Base-by-base conservation (phyloP, 2,888 invertebrate species). In the Ochropleura plecta region DNA sequence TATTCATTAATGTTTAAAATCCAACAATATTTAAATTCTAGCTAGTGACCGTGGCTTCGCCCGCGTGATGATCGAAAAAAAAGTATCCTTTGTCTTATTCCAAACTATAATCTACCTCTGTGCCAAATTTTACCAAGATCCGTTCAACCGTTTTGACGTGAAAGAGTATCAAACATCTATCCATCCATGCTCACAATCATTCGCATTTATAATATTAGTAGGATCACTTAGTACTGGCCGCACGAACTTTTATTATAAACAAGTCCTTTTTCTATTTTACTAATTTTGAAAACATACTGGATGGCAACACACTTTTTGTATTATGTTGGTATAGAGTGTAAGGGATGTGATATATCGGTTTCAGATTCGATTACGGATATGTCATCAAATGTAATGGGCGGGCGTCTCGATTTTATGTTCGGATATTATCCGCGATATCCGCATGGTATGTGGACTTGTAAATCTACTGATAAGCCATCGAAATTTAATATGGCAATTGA, bases 321-420 rank as follows among this genome's bases (percentile, higher is more conserved):
- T 7, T 20, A 68, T 18, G 42, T 64, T 40, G n/a, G 5, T 20
- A 62, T 40, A 40, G 49, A 44, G 10, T 55, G 67, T 68, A 69
- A 77, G 48, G 67, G 75, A 60, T 76, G 60, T 74, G 70, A 87
- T 73, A 79, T 75, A 82, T 79, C 59, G 76, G 46, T 72, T 65
- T 73, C 76, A 75, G 87, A 85, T 82, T 85, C 76, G 73, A 82
- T 87, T 84, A 82, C 73, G 82, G 84, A 84, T 78, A 84, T 72
- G 84, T 84, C 84, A 78, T 84, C 73, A 65, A 78, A 81, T 65
- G 73, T 84, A 78, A 86, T 76, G 73, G 68, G 85, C 65, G 64
- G 82, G 70, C 44, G 57, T 57, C 75, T 65, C 59, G 60, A 81
- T 82, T 85, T 85, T 77, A 85, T 73, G 73, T 73, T 66, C 76